phyloP scores from a whole-genome alignment of 2,113 vertebrate genomes.

The Paratilapia polleni region DNA sequence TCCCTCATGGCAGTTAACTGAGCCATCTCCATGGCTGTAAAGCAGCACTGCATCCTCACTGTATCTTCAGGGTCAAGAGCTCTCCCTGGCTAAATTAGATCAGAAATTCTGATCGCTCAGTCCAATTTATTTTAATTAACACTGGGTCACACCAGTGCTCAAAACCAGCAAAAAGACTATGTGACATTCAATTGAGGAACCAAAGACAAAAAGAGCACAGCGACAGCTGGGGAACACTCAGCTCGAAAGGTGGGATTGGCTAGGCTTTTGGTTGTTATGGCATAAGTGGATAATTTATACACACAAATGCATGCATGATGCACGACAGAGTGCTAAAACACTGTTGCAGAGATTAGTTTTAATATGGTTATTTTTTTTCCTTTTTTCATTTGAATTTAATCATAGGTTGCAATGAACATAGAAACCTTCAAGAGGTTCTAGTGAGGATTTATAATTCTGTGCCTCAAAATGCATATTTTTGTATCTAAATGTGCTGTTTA shows the following conservation, averaged over 20 bases:
- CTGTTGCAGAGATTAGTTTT: neutral
- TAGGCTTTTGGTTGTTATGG: neutral
- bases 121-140: slow-evolving; percentile 63
- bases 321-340: neutral
- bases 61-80: slow-evolving; percentile 47
- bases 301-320: neutral
- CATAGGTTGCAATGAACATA: neutral
- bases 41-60: neutral
- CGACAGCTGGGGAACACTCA: neutral
- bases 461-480: neutral
- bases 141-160: slow-evolving; percentile 10
- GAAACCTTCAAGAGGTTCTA: neutral
- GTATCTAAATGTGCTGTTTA: neutral
- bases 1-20: slow-evolving; percentile 9
- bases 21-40: slow-evolving; percentile 19
- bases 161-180: neutral
- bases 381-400: neutral
- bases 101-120: slow-evolving; percentile 52
- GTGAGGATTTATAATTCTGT: neutral
- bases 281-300: neutral
- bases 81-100: slow-evolving; percentile 51
- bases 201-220: neutral
- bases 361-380: neutral
- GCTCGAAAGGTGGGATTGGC: neutral
- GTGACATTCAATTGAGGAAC: neutral